Evolutionary conservation across 2,797 vertebrate genomes (phyloP), one percentile per base, ranked within the genome.

Genomic region (Caiman crocodilus): DNA sequence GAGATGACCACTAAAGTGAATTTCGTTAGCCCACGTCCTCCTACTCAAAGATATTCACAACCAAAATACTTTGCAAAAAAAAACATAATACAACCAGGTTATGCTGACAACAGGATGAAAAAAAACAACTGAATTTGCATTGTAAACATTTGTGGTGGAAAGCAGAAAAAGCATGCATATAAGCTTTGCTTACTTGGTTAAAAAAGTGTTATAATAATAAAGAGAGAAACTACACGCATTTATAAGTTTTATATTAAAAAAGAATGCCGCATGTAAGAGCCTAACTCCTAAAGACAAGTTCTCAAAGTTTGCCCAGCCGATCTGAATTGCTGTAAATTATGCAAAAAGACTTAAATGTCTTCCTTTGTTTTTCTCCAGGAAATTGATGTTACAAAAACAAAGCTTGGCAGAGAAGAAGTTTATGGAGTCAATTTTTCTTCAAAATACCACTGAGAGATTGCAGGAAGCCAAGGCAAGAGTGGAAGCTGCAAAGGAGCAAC

Each of bases 321-420:
- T 50, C 42, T 50, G 42, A 50, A 50, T 50, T 50, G 42, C 42
- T 11, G 42, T 50, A 50, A 50, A 50, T 50, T 57, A n/a, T 78
- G 59, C 58, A 3, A 42, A 50, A 71, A 92, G 17, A 60, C 59
- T 84, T 10, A 60, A 21, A 26, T 42, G 15, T 18, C 7, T 92
- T 87, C 57, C 35, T 56, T 82, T 93, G 59, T 85, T 84, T 25
- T 67, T 81, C 25, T 79, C 67, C 88, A 96, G 96, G 85, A 94
- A 94, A 82, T 89, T 90, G 83, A 74, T 88, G 32, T 75, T 93
- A 7, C 85, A 94, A 75, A 96, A 92, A 84, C 91, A 87, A 92
- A 96, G 93, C 42, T 35, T n/a, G 76, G 79, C 94, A 61, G 97
- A 97, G 92, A 96, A 93, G 74, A 82, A 71, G 56, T 94, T 95